Evolutionary conservation across 2,113 vertebrate genomes (phyloP).

Genomic region (Campylorhamphus procurvoides): DNA sequence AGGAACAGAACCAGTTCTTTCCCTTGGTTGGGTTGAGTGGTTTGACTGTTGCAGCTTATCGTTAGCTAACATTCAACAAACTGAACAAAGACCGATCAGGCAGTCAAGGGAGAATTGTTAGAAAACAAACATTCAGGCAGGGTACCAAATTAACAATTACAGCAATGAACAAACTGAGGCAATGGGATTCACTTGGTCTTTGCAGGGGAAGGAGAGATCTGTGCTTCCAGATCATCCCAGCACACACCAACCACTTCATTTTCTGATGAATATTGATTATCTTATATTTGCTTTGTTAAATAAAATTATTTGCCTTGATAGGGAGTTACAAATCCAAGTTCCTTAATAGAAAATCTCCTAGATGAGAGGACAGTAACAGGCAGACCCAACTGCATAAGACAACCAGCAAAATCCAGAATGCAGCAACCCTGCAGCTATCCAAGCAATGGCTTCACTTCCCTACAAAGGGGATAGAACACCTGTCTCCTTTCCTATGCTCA

Average conservation of each 20-base stretch:
- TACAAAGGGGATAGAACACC: rapidly evolving
- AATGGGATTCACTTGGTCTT: neutral
- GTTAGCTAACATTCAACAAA: neutral
- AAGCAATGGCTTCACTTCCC: neutral
- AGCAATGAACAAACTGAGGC: neutral
- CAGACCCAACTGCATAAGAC: rapidly evolving
- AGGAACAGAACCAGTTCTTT: neutral
- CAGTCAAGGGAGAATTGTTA: neutral
- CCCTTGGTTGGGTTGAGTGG: neutral
- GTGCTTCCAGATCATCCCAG: neutral
- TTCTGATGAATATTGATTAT: neutral
- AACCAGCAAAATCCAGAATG: neutral
- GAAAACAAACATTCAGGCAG: neutral
- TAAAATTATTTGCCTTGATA: neutral
- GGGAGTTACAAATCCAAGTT: neutral
- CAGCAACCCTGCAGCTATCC: neutral
- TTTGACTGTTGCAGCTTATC: neutral
- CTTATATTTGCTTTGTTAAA: neutral
- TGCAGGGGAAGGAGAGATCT: neutral
- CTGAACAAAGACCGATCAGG: neutral
- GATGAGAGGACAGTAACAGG: neutral
- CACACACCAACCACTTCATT: neutral
- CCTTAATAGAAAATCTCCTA: neutral
- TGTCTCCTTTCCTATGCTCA: neutral
- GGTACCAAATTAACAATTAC: neutral